A percentile compares a stretch with the other conserved stretches of the same genome.
These are phyloP conservation scores for Muscicapa comitata DNA, from an alignment of 2,797 vertebrate species.

Conservation along the genomic window DNA sequence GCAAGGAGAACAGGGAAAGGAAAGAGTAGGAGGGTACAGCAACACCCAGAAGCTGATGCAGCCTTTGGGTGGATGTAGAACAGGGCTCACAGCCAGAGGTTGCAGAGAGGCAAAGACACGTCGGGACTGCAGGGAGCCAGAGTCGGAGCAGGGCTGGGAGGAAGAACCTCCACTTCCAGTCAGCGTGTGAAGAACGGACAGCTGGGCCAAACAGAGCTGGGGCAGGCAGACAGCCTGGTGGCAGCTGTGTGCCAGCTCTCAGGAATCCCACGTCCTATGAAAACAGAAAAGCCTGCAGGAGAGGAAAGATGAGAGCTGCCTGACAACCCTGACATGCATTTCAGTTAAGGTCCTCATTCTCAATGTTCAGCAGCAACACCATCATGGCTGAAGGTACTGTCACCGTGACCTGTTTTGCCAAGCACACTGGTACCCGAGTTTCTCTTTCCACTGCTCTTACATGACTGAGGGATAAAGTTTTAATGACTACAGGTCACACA, in stretches of 20 bases:
- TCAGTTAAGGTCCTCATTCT: background rate
- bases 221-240: background rate
- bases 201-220: background rate
- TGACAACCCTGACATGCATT: background rate
- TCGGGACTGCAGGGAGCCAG: background rate
- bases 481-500: background rate
- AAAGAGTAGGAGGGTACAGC: background rate
- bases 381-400: accelerated
- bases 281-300: background rate
- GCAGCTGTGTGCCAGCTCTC: background rate
- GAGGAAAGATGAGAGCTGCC: background rate
- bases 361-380: background rate
- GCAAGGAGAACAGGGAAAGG: background rate
- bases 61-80: background rate
- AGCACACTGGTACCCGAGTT: background rate
- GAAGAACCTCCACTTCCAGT: background rate
- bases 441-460: background rate
- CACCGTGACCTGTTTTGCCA: accelerated
- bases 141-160: background rate
- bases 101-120: background rate
- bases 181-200: background rate
- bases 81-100: background rate
- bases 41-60: background rate
- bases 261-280: accelerated
- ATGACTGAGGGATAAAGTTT: background rate